Evolutionary conservation across 2,888 invertebrate genomes (phyloP).

Genomic region (Odiellus spinosus): DNA sequence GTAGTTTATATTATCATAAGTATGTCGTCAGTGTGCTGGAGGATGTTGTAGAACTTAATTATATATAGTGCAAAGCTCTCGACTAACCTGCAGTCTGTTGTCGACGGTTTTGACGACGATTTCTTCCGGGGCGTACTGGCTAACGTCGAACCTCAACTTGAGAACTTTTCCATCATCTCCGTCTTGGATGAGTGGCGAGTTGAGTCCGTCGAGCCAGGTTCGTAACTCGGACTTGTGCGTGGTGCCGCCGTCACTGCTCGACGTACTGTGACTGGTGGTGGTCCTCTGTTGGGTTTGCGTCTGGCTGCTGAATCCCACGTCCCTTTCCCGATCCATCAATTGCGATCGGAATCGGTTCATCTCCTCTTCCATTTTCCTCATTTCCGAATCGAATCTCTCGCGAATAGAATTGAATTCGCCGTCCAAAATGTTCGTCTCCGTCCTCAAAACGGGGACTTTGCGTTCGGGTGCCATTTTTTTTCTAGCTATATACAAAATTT

Average conservation of each 20-base stretch:
- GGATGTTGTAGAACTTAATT: no score
- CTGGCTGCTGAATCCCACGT: slow-evolving; percentile 38
- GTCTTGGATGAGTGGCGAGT: slow-evolving; percentile 84
- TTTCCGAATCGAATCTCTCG: slow-evolving; percentile 87
- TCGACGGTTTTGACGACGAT: slow-evolving; percentile 97
- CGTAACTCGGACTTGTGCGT: slow-evolving; percentile 34
- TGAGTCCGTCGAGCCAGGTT: slow-evolving; percentile 68
- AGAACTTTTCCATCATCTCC: slow-evolving; percentile 84
- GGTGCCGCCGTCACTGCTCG: slow-evolving; percentile 7
- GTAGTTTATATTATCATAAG: no score
- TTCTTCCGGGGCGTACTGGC: slow-evolving; percentile 88
- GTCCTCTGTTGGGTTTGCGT: slow-evolving; percentile 10
- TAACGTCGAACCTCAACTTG: slow-evolving; percentile 89
- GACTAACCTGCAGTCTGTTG: slow-evolving; percentile 56
- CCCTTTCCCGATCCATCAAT: slow-evolving; percentile 78
- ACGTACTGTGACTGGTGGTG: slow-evolving; percentile 45
- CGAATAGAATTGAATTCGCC: slow-evolving; percentile 91
- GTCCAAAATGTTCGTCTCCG: slow-evolving; percentile 88
- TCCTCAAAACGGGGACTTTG: slow-evolving; percentile 61
- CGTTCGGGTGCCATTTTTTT: slow-evolving; percentile 16
- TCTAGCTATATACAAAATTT: no score
- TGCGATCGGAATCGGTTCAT: slow-evolving; percentile 88
- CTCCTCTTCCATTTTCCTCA: slow-evolving; percentile 97
- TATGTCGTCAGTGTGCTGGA: no score
- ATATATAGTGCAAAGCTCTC: no score